phyloP scores from a whole-genome alignment of 2,888 invertebrate genomes.

The Stomorhina lunata region DNA sequence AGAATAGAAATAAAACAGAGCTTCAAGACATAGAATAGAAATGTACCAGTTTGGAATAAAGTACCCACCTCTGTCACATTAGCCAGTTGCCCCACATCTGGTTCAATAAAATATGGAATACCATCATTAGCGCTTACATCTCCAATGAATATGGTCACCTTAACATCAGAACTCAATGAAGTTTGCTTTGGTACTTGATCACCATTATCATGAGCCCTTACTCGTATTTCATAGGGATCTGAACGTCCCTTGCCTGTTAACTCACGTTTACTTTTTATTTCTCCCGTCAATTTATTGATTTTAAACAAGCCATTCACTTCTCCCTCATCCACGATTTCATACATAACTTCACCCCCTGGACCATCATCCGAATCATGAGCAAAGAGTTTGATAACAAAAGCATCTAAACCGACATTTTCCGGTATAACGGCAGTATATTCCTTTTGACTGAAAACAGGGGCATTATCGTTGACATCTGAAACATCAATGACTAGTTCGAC shows the following conservation, averaged over 20 bases:
- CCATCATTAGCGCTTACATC: conserved; percentile 91
- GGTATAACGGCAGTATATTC: conserved; percentile 87
- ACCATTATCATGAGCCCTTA: conserved; percentile 87
- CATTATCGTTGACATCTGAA: conserved; percentile 89
- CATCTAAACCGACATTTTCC: conserved; percentile 86
- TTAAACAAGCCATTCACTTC: conserved; percentile 86
- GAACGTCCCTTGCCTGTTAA: conserved; percentile 89
- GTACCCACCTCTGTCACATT: conserved; percentile 84
- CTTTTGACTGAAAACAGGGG: conserved; percentile 84
- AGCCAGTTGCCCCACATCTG: conserved; percentile 85
- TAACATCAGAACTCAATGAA: conserved; percentile 83
- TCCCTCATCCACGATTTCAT: conserved; percentile 87
- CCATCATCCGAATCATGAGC: conserved; percentile 90
- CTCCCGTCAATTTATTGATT: conserved; percentile 85
- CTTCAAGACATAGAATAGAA: too few species aligned
- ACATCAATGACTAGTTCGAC: conserved; percentile 86
- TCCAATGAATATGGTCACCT: conserved; percentile 85
- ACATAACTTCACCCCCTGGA: conserved; percentile 85
- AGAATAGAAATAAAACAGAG: background rate
- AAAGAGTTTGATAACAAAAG: conserved; percentile 84
- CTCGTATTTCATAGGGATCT: conserved; percentile 85
- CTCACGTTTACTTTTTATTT: conserved; percentile 84
- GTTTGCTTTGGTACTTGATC: conserved; percentile 80
- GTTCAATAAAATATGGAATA: conserved; percentile 87
- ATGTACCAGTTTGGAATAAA: background rate